These are phyloP conservation scores for Lissonota sp. DNA, from an alignment of 2,888 invertebrate genomes.

Conservation along the genomic window DNA sequence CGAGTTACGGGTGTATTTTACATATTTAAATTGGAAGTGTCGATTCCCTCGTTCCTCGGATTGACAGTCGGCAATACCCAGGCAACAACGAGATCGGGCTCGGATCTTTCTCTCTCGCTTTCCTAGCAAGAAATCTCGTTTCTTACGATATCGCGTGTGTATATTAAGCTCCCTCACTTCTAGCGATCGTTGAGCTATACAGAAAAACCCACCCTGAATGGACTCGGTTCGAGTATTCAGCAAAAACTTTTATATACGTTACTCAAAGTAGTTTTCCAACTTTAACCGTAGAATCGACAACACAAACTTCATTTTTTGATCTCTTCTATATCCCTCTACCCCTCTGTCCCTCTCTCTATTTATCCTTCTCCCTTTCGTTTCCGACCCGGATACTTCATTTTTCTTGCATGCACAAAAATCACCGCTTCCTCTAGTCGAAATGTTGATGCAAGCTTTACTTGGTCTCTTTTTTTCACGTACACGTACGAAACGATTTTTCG, in stretches of 20 bases:
- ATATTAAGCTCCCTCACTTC: conserved; percentile 17
- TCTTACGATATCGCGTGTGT: conserved; percentile 51
- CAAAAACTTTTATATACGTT: conserved; percentile 32
- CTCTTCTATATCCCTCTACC: not conserved
- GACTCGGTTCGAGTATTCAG: conserved; percentile 15
- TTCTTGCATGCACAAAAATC: conserved; percentile 19
- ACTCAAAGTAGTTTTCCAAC: conserved; percentile 54
- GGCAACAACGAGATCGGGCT: conserved; percentile 41
- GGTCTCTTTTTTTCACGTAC: conserved; percentile 1
- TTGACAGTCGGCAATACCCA: conserved; percentile 71
- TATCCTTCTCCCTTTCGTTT: conserved; percentile 15
- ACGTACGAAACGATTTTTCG: conserved; percentile 9
- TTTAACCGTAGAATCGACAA: conserved; percentile 37
- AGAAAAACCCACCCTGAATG: conserved; percentile 27
- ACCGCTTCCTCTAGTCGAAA: conserved; percentile 22
- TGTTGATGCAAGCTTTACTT: conserved; percentile 37
- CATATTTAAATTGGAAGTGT: conserved; percentile 81
- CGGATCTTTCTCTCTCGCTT: not conserved
- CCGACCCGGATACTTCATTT: not conserved
- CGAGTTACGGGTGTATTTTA: conserved; percentile 76
- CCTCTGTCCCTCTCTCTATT: not conserved
- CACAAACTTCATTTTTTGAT: conserved; percentile 33
- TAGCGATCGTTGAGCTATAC: conserved; percentile 39
- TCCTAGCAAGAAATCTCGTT: conserved; percentile 28
- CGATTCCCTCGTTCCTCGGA: conserved; percentile 75